phyloP scores from a whole-genome alignment of 2,113 vertebrate genomes.

The Oncorhynchus mykiss region DNA sequence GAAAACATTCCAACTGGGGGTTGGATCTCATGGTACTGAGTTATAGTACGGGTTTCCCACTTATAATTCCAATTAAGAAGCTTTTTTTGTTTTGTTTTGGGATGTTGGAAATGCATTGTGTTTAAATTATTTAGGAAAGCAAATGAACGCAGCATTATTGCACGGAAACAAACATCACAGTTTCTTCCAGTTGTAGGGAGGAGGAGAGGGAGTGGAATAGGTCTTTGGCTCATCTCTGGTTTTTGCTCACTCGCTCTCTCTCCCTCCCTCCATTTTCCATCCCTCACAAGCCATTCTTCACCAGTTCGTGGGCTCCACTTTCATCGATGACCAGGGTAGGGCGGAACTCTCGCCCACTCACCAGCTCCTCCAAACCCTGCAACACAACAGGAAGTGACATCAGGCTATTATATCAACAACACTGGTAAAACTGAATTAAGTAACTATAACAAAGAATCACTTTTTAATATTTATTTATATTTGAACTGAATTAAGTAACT shows the following conservation, averaged over 20 bases:
- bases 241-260: background rate
- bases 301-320: constrained; percentile 80
- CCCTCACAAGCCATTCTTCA: constrained; percentile 84
- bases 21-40: background rate
- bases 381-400: background rate
- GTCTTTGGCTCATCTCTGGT: constrained; percentile 32
- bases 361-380: constrained; percentile 84
- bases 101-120: constrained; percentile 16
- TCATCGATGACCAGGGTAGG: constrained; percentile 83
- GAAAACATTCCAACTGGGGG: background rate
- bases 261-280: background rate
- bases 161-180: constrained; percentile 64
- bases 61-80: constrained; percentile 28
- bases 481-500: background rate
- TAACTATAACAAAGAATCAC: background rate
- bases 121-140: background rate
- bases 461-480: background rate
- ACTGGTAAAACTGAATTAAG: no score
- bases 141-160: constrained; percentile 53
- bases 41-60: constrained; percentile 26
- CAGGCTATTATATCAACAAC: background rate
- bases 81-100: background rate
- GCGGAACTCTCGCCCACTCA: constrained; percentile 82
- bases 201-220: constrained; percentile 28
- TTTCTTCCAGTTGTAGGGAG: constrained; percentile 45